Base-by-base conservation (phyloP, 92 coral and sea anemone species). In the Epizoanthus fatuus region DNA sequence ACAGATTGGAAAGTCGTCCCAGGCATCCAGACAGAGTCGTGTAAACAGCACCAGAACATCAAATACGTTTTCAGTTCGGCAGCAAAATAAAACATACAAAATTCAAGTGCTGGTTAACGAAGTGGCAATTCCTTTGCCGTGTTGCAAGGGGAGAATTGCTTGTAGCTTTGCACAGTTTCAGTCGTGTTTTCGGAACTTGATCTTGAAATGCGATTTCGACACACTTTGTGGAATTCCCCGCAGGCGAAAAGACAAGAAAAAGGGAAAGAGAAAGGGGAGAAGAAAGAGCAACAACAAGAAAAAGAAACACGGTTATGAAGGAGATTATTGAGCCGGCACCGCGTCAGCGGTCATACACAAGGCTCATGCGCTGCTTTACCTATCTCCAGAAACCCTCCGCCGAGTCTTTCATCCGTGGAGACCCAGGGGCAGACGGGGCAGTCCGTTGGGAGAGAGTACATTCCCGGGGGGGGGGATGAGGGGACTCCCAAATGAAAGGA, bases 61-160 rank as follows among this genome's bases (percentile, higher is more conserved):
- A n/a, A 38, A 7, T 8, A 6, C 4, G 16, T 5, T 15, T 49
- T 11, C 53, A 7, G 67, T n/a, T 13, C 25, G 6, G 35, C 66
- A 29, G 51, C 55, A 75, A 38, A 35, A 22, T 6, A 38, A 4
- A 47, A 75, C 40, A 38, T 42, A 40, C 57, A 90, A 45, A 12
- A 35, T 93, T 10, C 93, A 92, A 75, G 80, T 90, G 29, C 52
- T 96, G 81, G 94, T 96, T 6, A 96, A 96, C 64, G 98, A 96
- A 77, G 91, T 63, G 20, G 81, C 90, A 59, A 95, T 92, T 29
- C 44, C 88, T 11, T 82, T 93, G 35, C 99, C 98, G 3, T 94
- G 92, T 22, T 96, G 98, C 54, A 37, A 73, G n/a, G 91, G 92
- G 3, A 16, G 86, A 39, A 85, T 68, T 42, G 45, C 76, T 11